Conservation (phyloP, 2,113 vertebrate species). For the Hippocampus abdominalis region DNA sequence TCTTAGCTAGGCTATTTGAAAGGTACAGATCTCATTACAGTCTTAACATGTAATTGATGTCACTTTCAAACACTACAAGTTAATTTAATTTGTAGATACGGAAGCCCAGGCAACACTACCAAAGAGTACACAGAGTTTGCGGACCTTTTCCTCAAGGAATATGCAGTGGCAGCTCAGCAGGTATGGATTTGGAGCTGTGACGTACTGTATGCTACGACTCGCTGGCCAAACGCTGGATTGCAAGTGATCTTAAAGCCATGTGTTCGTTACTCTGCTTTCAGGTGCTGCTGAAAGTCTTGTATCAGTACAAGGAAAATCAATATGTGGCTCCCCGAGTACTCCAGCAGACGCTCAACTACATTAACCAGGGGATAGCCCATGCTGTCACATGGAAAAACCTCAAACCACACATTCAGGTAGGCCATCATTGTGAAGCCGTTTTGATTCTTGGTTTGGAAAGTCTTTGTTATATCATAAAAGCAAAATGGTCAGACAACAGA, state of each 20-base stretch:
- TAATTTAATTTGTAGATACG: constrained; percentile 76
- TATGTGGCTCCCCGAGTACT: constrained; percentile 96
- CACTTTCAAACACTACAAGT: background rate
- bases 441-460: background rate
- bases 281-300: constrained; percentile 97
- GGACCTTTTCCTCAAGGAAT: constrained; percentile 96
- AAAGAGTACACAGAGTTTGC: constrained; percentile 98
- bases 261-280: constrained; percentile 47
- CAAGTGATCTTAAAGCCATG: background rate
- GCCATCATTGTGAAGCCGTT: background rate
- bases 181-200: constrained; percentile 53
- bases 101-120: constrained; percentile 97
- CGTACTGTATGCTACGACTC: background rate
- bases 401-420: constrained; percentile 96
- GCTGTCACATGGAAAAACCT: constrained; percentile 97
- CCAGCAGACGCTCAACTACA: constrained; percentile 95
- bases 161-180: constrained; percentile 92
- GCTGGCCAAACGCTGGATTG: background rate
- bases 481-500: background rate
- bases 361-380: constrained; percentile 96
- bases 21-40: constrained; percentile 69
- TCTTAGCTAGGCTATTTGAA: constrained; percentile 95
- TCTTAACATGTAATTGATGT: background rate
- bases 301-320: constrained; percentile 96
- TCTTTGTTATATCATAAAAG: background rate